A percentile compares a stretch with the other conserved stretches of the same genome.
Evolutionary conservation across 2,797 vertebrate genomes (phyloP).

Genomic region (Acomys russatus): DNA sequence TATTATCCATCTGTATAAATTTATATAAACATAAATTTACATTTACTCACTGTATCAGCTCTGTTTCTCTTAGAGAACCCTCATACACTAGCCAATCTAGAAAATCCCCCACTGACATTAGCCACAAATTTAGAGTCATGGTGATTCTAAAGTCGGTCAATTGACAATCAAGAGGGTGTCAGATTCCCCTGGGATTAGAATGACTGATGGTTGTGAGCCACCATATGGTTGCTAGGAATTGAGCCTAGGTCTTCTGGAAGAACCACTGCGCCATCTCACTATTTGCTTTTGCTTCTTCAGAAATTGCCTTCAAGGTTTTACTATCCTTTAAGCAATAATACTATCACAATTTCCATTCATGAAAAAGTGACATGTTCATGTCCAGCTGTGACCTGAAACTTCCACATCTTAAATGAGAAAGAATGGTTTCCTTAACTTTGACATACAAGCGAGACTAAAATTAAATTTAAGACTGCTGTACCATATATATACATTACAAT

Average conservation of each 20-base stretch:
- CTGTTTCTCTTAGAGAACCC: not conserved
- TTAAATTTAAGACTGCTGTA: conserved; percentile 12
- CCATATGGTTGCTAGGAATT: not conserved
- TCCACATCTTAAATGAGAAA: not conserved
- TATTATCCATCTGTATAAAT: no score
- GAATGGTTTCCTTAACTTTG: not conserved
- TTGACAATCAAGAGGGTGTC: not conserved
- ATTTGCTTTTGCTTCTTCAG: conserved; percentile 49
- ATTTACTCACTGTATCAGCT: not conserved
- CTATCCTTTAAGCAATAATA: not conserved
- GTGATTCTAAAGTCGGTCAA: not conserved
- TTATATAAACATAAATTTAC: not conserved
- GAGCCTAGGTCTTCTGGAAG: not conserved
- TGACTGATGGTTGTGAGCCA: not conserved
- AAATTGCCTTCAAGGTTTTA: conserved; percentile 19
- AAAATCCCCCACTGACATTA: not conserved
- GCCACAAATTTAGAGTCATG: not conserved
- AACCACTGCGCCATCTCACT: not conserved
- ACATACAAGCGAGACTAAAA: conserved; percentile 2
- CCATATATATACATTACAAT: not conserved
- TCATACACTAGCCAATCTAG: not conserved
- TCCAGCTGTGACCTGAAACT: not conserved
- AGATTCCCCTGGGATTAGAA: not conserved
- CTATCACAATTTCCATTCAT: not conserved
- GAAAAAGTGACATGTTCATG: not conserved